A percentile compares a stretch with the other conserved stretches of the same genome.
Evolutionary conservation across 2,888 invertebrate species (phyloP).

Genomic region (Magallana nippona): DNA sequence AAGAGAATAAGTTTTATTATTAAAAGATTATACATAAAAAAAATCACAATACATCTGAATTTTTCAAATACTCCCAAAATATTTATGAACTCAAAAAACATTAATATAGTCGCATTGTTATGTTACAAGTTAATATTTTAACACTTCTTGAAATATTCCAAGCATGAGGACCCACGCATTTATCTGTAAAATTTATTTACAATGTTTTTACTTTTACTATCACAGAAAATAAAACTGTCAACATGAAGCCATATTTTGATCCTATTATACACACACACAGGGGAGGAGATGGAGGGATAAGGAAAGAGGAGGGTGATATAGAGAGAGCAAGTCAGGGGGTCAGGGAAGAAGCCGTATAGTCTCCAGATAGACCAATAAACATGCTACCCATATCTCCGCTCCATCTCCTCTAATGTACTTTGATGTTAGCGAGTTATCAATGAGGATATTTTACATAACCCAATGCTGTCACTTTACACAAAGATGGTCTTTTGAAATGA

Average conservation of each 20-base stretch:
- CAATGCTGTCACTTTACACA: background rate
- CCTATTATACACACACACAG: background rate
- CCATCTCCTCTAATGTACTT: slow-evolving; percentile 4
- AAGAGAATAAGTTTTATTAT: background rate
- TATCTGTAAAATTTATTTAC: background rate
- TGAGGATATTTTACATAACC: slow-evolving; percentile 18
- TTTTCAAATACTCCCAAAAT: too few species aligned
- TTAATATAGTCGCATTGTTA: too few species aligned
- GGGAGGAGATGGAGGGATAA: slow-evolving; percentile 13
- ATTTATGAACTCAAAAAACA: too few species aligned
- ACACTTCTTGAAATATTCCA: background rate
- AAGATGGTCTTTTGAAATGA: background rate
- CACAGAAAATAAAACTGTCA: slow-evolving; percentile 21
- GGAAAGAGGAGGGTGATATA: background rate
- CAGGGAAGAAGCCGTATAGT: background rate
- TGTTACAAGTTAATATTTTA: background rate
- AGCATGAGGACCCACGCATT: slow-evolving; percentile 5
- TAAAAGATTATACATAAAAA: too few species aligned
- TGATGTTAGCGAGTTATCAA: slow-evolving; percentile 29
- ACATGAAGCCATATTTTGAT: background rate
- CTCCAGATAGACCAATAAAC: slow-evolving; percentile 13
- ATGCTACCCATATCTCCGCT: slow-evolving; percentile 25
- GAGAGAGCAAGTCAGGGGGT: background rate
- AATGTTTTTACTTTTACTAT: background rate
- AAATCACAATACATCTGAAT: too few species aligned